Evolutionary conservation across 2,113 vertebrate species (phyloP), one percentile per base, ranked within the genome.

Genomic region (Gymnocephalus cernua): DNA sequence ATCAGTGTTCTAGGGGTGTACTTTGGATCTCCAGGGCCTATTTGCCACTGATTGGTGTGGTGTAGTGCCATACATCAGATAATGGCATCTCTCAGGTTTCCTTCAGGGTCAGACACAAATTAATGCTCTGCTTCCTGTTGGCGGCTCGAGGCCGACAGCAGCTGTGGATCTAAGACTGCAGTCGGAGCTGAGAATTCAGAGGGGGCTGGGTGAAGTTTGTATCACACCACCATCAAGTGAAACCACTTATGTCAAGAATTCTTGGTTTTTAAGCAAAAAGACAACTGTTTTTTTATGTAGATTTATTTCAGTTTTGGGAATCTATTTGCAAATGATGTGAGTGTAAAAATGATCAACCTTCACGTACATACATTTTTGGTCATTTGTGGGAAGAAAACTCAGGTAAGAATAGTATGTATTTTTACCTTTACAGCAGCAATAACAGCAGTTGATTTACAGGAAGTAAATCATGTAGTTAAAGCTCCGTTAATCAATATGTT

Each of bases 81-180:
- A 92, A 94, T 93, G 83, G 84, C 88, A 81, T 93, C 90, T 89
- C 93, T 94, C 91, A 82, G 87, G 92, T 93, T 95, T 92, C 93
- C 85, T 91, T 93, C 88, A 90, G 90, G 93, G 90, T 93, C 91
- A 93, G 93, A 92, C 92, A 51, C 69, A 93, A 94, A 95, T 94
- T 84, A 94, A 90, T 91, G 86, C 85, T 85, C 62, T 3, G 80
- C 83, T 93, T 94, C 90, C 92, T 90, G 92, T 89, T 84, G 89
- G 91, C 90, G 86, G 88, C 86, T 84, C 18, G 64, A 78, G 85
- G 86, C 87, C 61, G 61, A 80, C 86, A 57, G 86, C 92, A 88
- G 87, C 82, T 91, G 91, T 83, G 82, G 77, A 79, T 88, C 59
- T 61, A 58, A 76, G 80, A 74, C 74, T 51, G 59, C 57, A 73